Base-by-base conservation (phyloP, 2,113 vertebrate species). In the Alouatta palliata region DNA sequence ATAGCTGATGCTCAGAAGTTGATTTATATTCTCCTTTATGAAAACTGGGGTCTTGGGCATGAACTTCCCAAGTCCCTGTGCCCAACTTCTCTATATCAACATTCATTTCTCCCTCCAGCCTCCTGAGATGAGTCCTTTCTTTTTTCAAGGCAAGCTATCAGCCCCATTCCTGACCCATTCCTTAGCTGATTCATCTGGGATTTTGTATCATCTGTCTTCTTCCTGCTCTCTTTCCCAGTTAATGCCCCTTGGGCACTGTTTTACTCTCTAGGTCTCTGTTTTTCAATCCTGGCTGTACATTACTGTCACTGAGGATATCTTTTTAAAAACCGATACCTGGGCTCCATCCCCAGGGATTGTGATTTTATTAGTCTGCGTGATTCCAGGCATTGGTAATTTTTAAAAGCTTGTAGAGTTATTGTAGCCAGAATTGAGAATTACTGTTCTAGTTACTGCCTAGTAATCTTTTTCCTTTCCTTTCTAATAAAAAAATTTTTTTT, bases 131-230 rank as follows among this genome's bases (percentile, higher is more conserved):
- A 73, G 54, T 68, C 56, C 47, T 94, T 87, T 73, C n/a, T 75
- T 71, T 88, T 70, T 79, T 73, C n/a, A 56, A 73, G 81, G 30
- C 45, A 91, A 45, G 56, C 54, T 35, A 54, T 83, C 40, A 77
- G 49, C n/a, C 30, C 49, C 61, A 23, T 77, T 66, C n/a, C 30
- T 94, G 43, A 87, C 16, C 58, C 16, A 49, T 20, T 45, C 66
- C 47, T 11, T 21, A 17, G n/a, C 66, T 68, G 1, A 70, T 87
- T 96, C 25, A n/a, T 58, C 40, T 8, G n/a, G n/a, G 20, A 91
- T 77, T 92, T 94, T 76, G 7, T 95, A 64, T 86, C 52, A 27
- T 5, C 61, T 83, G 19, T 91, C 94, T 94, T 92, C 23, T 84
- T 47, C 16, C 16, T 45, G 17, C 3, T 54, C 10, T 21, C 70